Base-by-base conservation (phyloP, 2,888 invertebrate species). In the Papilio demoleus region DNA sequence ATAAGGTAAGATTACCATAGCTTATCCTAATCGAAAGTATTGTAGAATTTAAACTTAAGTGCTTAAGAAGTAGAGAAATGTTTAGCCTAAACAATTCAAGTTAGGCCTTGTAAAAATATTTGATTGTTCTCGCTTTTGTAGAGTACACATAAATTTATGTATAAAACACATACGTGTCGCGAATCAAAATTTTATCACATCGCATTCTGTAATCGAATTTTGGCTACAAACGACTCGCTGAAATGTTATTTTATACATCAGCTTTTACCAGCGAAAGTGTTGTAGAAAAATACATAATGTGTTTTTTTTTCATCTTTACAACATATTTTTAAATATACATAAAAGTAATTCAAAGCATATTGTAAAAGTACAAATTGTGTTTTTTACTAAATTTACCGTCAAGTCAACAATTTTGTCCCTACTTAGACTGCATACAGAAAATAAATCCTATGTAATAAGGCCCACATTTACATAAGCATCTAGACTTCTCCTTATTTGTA, bases 241-340 rank as follows among this genome's bases (percentile, higher is more conserved):
- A 62, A 56, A 62, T 67, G 67, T 67, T 42, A 62, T 19, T 61
- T 22, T 53, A 56, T 40, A 61, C 31, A 42, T 17, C 19, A 17
- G 61, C 40, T 38, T 50, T 47, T 17, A 50, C 38, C 24, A 38
- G 50, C 56, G 31, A 40, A 61, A 40, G 62, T 56, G 19, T 62
- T 14, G 47, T 62, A 38, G 31, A 67, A 45, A 61, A 61, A 53
- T n/a, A 45, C 19, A 50, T 4, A 6, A 31, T 31, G 31, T 31
- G 31, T 4, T 31, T 31, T 31, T 4, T 31, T 31, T n/a, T 4
- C 6, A 31, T 31, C 31, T 31, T 31, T 31, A 31, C 31, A 6
- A 4, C 31, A 31, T 31, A 31, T 4, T 31, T 31, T 31, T n/a
- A n/a, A 31, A 4, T 31, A 31, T 31, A 31, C 31, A 6, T 31